Conservation (phyloP, 2,888 invertebrate genomes). For the Diaprepes abbreviatus region DNA sequence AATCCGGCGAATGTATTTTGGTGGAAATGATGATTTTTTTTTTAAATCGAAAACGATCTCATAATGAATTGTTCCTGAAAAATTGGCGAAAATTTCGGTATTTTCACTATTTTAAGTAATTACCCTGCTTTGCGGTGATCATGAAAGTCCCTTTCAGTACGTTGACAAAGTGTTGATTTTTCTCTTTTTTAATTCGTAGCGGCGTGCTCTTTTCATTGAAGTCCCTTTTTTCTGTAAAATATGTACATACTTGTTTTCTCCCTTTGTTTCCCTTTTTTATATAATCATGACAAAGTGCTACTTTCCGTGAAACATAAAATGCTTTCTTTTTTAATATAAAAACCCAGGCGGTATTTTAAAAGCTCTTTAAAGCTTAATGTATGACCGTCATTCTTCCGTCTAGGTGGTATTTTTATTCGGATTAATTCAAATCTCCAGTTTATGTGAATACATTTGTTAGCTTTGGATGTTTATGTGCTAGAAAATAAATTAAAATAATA, state of each 20-base stretch:
- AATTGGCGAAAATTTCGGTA: too few relatives aligned
- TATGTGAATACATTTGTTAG: slow-evolving; percentile 45
- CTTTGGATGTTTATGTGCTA: slow-evolving; percentile 28
- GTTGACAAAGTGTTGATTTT: too few relatives aligned
- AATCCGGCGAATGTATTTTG: too few relatives aligned
- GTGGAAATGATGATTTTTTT: too few relatives aligned
- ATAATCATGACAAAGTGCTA: slow-evolving; percentile 37
- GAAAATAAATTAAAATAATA: slow-evolving; percentile 33
- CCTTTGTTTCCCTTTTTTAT: slow-evolving; percentile 6
- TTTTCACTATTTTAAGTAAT: too few relatives aligned
- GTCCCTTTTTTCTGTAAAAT: too few relatives aligned
- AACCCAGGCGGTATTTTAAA: slow-evolving; percentile 45
- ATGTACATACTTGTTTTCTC: neutral
- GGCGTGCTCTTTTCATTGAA: too few relatives aligned
- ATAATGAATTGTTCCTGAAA: too few relatives aligned
- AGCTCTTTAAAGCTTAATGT: slow-evolving; percentile 47
- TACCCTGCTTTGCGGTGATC: too few relatives aligned
- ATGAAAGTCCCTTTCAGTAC: too few relatives aligned
- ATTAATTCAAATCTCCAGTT: slow-evolving; percentile 41
- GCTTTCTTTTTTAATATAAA: slow-evolving; percentile 43
- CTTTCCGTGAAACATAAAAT: slow-evolving; percentile 34
- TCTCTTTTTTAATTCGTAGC: too few relatives aligned
- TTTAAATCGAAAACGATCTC: too few relatives aligned
- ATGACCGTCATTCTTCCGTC: slow-evolving; percentile 47
- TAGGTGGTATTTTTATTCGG: slow-evolving; percentile 44